Percentiles rank a stretch among this genome's conserved stretches.
These are phyloP conservation scores for Diploptera punctata DNA, from an alignment of 2,888 invertebrate genomes.

Conservation along the genomic window DNA sequence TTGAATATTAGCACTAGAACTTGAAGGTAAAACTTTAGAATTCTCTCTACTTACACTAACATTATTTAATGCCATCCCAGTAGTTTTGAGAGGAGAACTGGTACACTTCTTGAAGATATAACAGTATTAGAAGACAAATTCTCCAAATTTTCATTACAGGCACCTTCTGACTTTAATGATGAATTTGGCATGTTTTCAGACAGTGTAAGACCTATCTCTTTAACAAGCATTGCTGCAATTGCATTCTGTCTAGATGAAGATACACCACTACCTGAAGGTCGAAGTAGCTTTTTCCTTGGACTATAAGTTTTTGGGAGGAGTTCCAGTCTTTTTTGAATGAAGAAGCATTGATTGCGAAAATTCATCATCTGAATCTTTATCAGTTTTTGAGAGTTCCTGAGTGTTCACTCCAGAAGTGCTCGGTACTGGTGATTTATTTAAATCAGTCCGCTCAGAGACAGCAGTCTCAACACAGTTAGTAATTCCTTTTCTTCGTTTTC, in stretches of 20 bases:
- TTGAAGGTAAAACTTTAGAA: background rate
- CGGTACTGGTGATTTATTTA: background rate
- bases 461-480: background rate
- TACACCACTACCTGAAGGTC: background rate
- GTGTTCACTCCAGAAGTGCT: background rate
- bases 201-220: slow-evolving; percentile 4
- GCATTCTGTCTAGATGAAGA: background rate
- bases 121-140: background rate
- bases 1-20: background rate
- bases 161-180: background rate
- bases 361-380: slow-evolving; percentile 16
- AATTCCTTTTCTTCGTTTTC: slow-evolving; percentile 6
- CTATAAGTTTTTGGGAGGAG: slow-evolving; percentile 34
- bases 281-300: slow-evolving; percentile 16
- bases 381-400: background rate
- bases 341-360: slow-evolving; percentile 5
- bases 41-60: background rate
- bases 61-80: background rate
- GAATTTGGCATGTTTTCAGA: background rate
- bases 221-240: slow-evolving; percentile 1
- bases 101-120: background rate
- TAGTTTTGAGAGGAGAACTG: too few relatives aligned
- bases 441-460: background rate
- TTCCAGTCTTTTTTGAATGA: slow-evolving; percentile 11
- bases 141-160: background rate